Base-by-base conservation (phyloP, 2,888 invertebrate species). In the Sarcophaga rosellei region DNA sequence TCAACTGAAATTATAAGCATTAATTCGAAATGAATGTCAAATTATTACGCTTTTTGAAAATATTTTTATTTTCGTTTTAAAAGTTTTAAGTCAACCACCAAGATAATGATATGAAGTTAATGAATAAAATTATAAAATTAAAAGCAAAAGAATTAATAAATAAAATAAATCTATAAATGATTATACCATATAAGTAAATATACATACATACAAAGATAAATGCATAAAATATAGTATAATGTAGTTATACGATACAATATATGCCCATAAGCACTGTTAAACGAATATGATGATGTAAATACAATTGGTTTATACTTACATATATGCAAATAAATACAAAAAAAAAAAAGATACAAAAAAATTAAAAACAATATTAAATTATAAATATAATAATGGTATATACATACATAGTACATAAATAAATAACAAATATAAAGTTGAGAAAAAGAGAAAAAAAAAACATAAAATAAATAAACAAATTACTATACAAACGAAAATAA, bases 91-190 rank as follows among this genome's bases (percentile, higher is more conserved):
- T 63, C 73, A 74, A 63, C 44, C 68, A 68, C 68, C 66, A 78
- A 69, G 12, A 69, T 57, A 69, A 77, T 70, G 62, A 61, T 66
- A 69, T 47, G 15, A 66, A 66, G 8, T 45, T 20, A 66, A n/a
- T 35, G 23, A 75, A 53, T 44, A 12, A 53, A 69, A 23, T n/a
- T 53, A 70, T 75, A 20, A 35, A 76, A 59, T 47, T 17, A 72
- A 10, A 45, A 11, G 44, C 62, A 62, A 61, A 61, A 44, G 21
- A 78, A 79, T 25, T 85, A 85, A 81, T 74, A 66, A 81, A 74
- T 75, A 82, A 85, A 88, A 85, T 81, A 87, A 86, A 68, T 45
- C 86, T 86, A 84, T 78, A 83, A 80, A 86, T 87, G 85, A 84
- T 21, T 78, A 85, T 63, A 65, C 53, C 10, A 79, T 61, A 85